A percentile compares a stretch with the other conserved stretches of the same genome.
Conservation (phyloP, 2,113 vertebrate species). For the Brienomyrus longianalis region DNA sequence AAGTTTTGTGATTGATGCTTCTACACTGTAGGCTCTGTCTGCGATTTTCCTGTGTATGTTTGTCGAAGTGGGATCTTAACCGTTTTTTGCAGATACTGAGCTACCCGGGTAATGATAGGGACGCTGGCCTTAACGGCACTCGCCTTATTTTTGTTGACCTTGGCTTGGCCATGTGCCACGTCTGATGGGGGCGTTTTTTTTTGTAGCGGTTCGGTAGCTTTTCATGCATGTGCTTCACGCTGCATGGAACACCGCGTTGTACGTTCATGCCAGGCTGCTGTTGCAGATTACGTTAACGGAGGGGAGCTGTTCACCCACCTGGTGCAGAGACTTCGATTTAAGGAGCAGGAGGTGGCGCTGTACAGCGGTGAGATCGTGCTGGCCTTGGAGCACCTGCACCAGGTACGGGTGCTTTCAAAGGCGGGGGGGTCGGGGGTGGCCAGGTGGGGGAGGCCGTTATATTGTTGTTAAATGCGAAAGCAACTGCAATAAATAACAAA, state of each 20-base stretch:
- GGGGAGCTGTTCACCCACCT: constrained; percentile 97
- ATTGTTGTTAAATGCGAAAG: not conserved
- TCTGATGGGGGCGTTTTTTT: not conserved
- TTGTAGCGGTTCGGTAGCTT: not conserved
- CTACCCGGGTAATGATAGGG: not conserved
- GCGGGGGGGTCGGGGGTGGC: too few species aligned
- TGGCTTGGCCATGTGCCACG: not conserved
- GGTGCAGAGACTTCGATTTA: constrained; percentile 91
- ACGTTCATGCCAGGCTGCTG: not conserved
- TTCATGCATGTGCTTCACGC: not conserved
- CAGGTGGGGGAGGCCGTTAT: not conserved
- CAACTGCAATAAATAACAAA: not conserved
- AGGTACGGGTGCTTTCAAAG: constrained; percentile 61
- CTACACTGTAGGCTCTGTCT: not conserved
- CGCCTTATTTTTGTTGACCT: not conserved
- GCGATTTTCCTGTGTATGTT: not conserved
- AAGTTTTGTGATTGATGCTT: too few species aligned
- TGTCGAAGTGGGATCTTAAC: not conserved
- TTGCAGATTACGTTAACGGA: constrained; percentile 90
- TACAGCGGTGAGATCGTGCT: constrained; percentile 91
- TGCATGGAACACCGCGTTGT: not conserved
- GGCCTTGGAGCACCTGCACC: constrained; percentile 89
- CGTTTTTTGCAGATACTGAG: not conserved
- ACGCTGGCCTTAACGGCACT: not conserved
- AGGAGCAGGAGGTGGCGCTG: constrained; percentile 83